These are phyloP conservation scores for Spheniscus humboldti DNA, from an alignment of 2,797 vertebrate species.

Conservation along the genomic window DNA sequence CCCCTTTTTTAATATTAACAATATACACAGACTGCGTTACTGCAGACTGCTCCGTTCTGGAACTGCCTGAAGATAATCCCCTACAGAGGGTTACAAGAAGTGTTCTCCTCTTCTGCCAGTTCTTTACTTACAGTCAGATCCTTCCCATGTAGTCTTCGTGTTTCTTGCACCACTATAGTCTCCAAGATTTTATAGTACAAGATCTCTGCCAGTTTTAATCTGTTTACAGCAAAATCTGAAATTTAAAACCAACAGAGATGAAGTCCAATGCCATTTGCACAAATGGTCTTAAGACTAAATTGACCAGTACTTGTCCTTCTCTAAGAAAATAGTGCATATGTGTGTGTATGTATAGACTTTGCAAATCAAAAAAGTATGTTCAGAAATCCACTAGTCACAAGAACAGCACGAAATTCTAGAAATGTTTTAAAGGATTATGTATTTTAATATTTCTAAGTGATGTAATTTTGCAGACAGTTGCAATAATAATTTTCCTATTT, in stretches of 20 bases:
- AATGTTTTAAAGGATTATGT: background rate
- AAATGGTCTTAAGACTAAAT: background rate
- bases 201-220: slow-evolving; percentile 92
- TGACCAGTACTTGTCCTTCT: background rate
- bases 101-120: background rate
- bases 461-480: background rate
- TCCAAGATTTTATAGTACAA: slow-evolving; percentile 96
- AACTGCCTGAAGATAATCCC: background rate
- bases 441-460: background rate
- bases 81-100: background rate
- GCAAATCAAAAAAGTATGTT: background rate
- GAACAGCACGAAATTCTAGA: background rate
- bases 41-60: background rate
- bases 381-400: background rate
- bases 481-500: background rate
- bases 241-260: slow-evolving; percentile 15
- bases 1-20: background rate
- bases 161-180: slow-evolving; percentile 89
- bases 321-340: fast-evolving
- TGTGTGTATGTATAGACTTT: background rate
- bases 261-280: background rate
- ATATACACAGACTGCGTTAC: background rate
- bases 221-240: slow-evolving; percentile 93
- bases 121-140: slow-evolving; percentile 89
- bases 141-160: slow-evolving; percentile 87